Base-by-base conservation (phyloP, 2,888 invertebrate genomes). In the Pharmacophagus antenor region DNA sequence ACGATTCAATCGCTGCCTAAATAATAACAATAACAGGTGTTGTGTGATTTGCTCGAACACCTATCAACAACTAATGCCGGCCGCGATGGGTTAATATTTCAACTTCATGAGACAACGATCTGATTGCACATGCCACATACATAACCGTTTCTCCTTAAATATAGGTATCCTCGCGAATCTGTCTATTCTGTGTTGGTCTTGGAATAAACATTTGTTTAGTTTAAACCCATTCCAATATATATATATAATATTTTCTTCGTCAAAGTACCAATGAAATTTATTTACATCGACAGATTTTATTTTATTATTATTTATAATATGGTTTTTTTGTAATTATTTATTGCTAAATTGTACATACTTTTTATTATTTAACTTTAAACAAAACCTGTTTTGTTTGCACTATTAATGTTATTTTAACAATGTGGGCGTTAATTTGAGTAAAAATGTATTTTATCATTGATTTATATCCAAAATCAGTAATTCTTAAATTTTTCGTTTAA, bases 321-420 rank as follows among this genome's bases (percentile, higher is more conserved):
- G 63, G 53, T 68, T 70, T 37, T 79, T 78, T 82, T 84, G 83
- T 86, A 82, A 85, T 87, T 85, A 89, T 89, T 89, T 89, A 89
- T 89, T 87, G 75, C 76, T 84, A 80, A 85, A 87, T 81, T 89
- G 89, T 89, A 88, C 73, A 89, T 89, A 88, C 86, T 79, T 82
- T 85, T 89, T 88, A 88, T 89, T 89, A 89, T 88, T 89, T 89
- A 89, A 88, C 79, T 80, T 85, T 84, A 77, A 74, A 69, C 65
- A 74, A 70, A 80, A 80, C 83, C 84, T 74, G 69, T 76, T 76
- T 73, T 74, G 74, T 69, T 76, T 77, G 44, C 68, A 70, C 70
- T 71, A 71, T 71, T 10, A 63, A 72, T 74, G 76, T 76, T 78
- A 65, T 67, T 69, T 72, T 67, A 23, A 67, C 69, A 65, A 65